Evolutionary conservation across 2,113 vertebrate species (phyloP).

Genomic region (Scophthalmus maximus): DNA sequence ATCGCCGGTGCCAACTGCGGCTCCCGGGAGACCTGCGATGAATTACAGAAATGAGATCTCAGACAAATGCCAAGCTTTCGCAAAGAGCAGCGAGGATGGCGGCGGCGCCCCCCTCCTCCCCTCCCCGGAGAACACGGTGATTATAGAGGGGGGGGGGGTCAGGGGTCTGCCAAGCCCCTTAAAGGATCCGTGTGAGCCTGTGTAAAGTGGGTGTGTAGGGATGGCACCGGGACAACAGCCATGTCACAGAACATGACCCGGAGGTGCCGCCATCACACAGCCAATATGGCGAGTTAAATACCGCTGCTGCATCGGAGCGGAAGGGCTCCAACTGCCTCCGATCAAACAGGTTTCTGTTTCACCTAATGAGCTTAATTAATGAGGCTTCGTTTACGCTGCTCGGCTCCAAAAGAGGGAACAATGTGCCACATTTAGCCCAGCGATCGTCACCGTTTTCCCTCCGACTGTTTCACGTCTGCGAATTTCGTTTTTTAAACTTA

Average conservation of each 20-base stretch:
- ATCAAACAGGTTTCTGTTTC: slow-evolving; percentile 81
- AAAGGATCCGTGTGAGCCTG: slow-evolving; percentile 57
- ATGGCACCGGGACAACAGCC: slow-evolving; percentile 79
- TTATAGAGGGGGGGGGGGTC: slow-evolving; percentile 76
- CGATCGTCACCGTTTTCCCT: slow-evolving; percentile 26
- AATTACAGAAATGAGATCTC: slow-evolving; percentile 85
- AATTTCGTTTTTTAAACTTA: neutral
- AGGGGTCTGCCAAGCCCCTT: slow-evolving; percentile 78
- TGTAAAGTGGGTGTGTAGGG: slow-evolving; percentile 34
- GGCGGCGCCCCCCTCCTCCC: too few relatives aligned
- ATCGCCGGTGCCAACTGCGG: slow-evolving; percentile 72
- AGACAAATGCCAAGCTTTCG: slow-evolving; percentile 82
- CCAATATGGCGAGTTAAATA: slow-evolving; percentile 84
- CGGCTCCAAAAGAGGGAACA: slow-evolving; percentile 45
- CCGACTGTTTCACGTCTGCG: neutral
- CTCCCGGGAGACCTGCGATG: slow-evolving; percentile 80
- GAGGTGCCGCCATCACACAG: slow-evolving; percentile 80
- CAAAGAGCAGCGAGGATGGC: slow-evolving; percentile 69
- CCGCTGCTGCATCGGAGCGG: slow-evolving; percentile 69
- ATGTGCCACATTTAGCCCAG: slow-evolving; percentile 12
- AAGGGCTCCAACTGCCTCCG: slow-evolving; percentile 73
- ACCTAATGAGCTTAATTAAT: slow-evolving; percentile 79
- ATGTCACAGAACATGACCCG: slow-evolving; percentile 82
- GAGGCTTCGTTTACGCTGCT: slow-evolving; percentile 63
- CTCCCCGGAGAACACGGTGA: slow-evolving; percentile 76